phyloP scores from a whole-genome alignment of 2,797 vertebrate species.

The Pantherophis alleghaniensis region DNA sequence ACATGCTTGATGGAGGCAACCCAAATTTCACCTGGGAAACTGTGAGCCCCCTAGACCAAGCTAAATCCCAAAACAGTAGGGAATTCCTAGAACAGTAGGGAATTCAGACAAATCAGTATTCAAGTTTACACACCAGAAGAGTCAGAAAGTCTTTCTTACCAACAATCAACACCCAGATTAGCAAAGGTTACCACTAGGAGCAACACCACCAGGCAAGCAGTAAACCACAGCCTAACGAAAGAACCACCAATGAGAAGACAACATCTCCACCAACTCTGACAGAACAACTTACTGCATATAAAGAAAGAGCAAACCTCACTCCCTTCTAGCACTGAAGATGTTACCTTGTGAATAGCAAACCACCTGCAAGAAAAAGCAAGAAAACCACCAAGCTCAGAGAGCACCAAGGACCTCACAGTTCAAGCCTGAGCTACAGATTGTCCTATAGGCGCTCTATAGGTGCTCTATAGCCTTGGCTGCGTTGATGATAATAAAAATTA shows the following conservation, averaged over 20 bases:
- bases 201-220: background rate
- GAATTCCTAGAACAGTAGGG: background rate
- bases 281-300: background rate
- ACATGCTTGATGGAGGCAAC: background rate
- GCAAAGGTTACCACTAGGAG: background rate
- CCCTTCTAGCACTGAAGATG: background rate
- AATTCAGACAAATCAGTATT: background rate
- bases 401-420: background rate
- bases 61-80: no score
- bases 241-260: background rate
- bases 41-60: background rate
- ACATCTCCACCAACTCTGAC: background rate
- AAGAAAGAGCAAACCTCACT: background rate
- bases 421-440: background rate
- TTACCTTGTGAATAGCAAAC: background rate
- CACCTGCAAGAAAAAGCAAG: background rate
- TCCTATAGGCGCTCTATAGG: background rate
- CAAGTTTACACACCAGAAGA: background rate
- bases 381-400: background rate
- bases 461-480: background rate
- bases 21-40: background rate
- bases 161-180: background rate
- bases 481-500: slow-evolving; percentile 16
- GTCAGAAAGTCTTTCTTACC: background rate
- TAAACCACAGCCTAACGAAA: background rate